A percentile compares a stretch with the other conserved stretches of the same genome.
Conservation (phyloP, 2,888 invertebrate genomes). For the Microchrysa polita region DNA sequence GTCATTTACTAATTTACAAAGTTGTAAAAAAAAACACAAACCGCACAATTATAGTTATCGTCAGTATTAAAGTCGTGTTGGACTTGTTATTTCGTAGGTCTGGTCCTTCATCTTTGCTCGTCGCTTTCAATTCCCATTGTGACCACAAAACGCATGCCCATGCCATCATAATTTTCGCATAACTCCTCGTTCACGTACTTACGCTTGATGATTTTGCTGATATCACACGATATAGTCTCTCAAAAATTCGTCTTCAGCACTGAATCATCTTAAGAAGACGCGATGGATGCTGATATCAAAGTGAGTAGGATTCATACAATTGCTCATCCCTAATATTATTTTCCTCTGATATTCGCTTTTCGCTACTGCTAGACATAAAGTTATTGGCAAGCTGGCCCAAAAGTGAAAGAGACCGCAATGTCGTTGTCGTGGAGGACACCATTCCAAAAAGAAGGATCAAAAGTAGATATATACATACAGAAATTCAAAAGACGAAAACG, state of each 20-base stretch:
- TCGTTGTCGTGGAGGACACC: too few relatives aligned
- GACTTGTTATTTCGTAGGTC: too few relatives aligned
- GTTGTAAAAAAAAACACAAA: too few relatives aligned
- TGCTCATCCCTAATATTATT: neutral
- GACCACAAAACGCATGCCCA: neutral
- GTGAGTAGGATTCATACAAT: neutral
- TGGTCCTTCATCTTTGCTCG: too few relatives aligned
- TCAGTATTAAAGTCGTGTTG: too few relatives aligned
- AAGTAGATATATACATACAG: too few relatives aligned
- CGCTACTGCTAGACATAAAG: neutral
- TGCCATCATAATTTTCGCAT: neutral
- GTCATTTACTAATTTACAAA: too few relatives aligned
- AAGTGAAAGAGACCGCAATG: too few relatives aligned
- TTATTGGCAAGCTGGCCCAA: neutral
- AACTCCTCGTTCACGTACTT: slow-evolving; percentile 3
- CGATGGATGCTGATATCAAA: neutral
- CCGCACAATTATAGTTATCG: too few relatives aligned
- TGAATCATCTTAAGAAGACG: neutral
- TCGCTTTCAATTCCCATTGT: too few relatives aligned
- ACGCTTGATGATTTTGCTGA: neutral
- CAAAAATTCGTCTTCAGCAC: neutral
- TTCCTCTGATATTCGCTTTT: neutral
- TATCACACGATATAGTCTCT: neutral
- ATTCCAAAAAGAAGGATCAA: neutral
- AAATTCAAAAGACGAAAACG: neutral